Evolutionary conservation across 2,797 vertebrate genomes (phyloP).

Genomic region (Holocentrus rufus): DNA sequence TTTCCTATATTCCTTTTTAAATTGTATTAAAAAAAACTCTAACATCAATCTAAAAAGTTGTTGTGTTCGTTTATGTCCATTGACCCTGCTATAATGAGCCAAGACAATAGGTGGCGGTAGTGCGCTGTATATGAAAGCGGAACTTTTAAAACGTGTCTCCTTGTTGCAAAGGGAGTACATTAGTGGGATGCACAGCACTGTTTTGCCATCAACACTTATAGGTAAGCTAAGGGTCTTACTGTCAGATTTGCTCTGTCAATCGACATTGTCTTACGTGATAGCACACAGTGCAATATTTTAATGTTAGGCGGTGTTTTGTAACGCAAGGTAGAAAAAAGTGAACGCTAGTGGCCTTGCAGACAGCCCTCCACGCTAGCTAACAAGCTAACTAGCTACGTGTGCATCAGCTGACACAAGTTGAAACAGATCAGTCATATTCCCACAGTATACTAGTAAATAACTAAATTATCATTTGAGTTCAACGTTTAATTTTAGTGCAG

Average conservation of each 20-base stretch:
- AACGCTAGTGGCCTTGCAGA: background rate
- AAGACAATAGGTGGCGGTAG: constrained; percentile 39
- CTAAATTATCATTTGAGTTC: background rate
- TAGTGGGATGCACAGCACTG: constrained; percentile 33
- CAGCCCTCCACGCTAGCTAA: background rate
- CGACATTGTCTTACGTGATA: fast-evolving
- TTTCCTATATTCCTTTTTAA: background rate
- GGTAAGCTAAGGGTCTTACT: constrained; percentile 54
- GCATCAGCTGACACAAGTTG: constrained; percentile 14
- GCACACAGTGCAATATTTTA: fast-evolving
- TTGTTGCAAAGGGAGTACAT: constrained; percentile 44
- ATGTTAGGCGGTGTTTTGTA: background rate
- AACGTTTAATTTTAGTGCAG: fast-evolving
- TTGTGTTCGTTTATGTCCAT: background rate
- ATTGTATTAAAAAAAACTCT: constrained; percentile 38
- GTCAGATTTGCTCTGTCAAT: fast-evolving
- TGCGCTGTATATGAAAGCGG: constrained; percentile 20
- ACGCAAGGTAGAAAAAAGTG: background rate
- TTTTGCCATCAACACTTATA: constrained; percentile 21
- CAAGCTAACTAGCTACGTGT: constrained; percentile 16
- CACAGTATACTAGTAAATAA: too few species aligned
- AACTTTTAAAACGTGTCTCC: constrained; percentile 23
- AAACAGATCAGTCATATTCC: background rate
- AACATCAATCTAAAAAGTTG: background rate
- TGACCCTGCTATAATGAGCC: background rate